These are phyloP conservation scores for Leptinotarsa lineolata DNA, from an alignment of 1,140 invertebrate species.

Conservation along the genomic window DNA sequence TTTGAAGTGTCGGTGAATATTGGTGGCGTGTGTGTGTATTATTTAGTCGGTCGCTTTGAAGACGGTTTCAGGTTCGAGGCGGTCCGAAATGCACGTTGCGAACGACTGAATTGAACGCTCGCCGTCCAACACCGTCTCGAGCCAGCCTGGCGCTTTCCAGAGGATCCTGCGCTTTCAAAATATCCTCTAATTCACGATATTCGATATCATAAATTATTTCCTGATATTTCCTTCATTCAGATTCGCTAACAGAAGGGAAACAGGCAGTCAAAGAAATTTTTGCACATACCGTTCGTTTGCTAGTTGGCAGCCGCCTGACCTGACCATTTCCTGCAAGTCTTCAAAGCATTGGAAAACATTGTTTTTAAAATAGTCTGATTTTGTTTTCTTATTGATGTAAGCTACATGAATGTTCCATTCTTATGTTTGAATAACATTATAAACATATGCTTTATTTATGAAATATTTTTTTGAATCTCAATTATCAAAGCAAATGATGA, in stretches of 20 bases:
- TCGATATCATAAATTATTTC: conserved; percentile 9
- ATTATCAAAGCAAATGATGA: too few species aligned
- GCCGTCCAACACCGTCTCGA: neutral
- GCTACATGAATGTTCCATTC: too few species aligned
- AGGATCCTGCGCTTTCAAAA: conserved; percentile 1
- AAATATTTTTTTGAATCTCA: too few species aligned
- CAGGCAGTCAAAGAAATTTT: too few species aligned
- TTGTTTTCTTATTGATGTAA: too few species aligned
- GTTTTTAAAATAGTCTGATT: too few species aligned
- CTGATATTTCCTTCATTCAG: conserved; percentile 2
- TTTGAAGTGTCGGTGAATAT: neutral
- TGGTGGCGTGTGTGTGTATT: neutral
- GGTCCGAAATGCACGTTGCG: neutral
- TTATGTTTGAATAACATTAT: too few species aligned
- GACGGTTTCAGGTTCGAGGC: neutral
- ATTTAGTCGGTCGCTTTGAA: neutral
- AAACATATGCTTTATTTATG: too few species aligned
- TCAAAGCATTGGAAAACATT: too few species aligned
- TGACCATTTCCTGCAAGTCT: too few species aligned
- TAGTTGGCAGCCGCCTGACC: too few species aligned
- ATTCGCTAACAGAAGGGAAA: neutral
- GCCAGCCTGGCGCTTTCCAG: conserved; percentile 4
- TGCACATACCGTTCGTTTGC: too few species aligned
- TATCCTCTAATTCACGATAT: conserved; percentile 4
- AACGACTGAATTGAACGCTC: neutral